phyloP scores from a whole-genome alignment of 2,888 invertebrate species.

The Lithophane socia region DNA sequence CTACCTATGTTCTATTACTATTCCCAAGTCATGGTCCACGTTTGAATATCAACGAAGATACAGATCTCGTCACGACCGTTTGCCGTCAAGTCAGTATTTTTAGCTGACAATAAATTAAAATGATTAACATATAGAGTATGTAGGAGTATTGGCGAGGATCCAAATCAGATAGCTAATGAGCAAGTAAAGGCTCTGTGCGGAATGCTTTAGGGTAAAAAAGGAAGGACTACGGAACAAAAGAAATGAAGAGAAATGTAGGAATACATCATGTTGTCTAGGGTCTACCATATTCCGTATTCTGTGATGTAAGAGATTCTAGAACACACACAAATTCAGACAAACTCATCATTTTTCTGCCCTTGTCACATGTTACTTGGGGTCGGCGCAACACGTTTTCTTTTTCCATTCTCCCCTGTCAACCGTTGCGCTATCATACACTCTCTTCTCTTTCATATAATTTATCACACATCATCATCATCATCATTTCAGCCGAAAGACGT shows the following conservation, averaged over 20 bases:
- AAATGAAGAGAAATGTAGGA: not conserved
- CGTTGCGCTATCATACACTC: too few relatives aligned
- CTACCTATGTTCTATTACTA: conserved; percentile 41
- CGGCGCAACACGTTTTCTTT: too few relatives aligned
- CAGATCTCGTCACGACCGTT: conserved; percentile 58
- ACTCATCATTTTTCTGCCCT: too few relatives aligned
- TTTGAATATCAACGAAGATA: conserved; percentile 57
- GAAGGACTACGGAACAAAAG: not conserved
- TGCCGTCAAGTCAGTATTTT: conserved; percentile 42
- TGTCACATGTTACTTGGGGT: too few relatives aligned
- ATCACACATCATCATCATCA: too few relatives aligned
- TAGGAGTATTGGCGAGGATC: conserved; percentile 39
- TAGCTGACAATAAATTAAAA: conserved; percentile 58
- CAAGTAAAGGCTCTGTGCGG: not conserved
- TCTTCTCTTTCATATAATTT: too few relatives aligned
- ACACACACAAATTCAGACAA: not conserved
- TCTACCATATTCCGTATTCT: not conserved
- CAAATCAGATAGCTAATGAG: conserved; percentile 48
- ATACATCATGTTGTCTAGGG: not conserved
- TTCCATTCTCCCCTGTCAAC: too few relatives aligned
- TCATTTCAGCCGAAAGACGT: too few relatives aligned
- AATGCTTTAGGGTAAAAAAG: conserved; percentile 30
- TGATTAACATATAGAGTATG: conserved; percentile 36
- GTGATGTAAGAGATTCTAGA: not conserved
- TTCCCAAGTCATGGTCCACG: conserved; percentile 42